Evolutionary conservation across 2,797 vertebrate species (phyloP), one percentile per base, ranked within the genome.

Genomic region (Chelon auratus): DNA sequence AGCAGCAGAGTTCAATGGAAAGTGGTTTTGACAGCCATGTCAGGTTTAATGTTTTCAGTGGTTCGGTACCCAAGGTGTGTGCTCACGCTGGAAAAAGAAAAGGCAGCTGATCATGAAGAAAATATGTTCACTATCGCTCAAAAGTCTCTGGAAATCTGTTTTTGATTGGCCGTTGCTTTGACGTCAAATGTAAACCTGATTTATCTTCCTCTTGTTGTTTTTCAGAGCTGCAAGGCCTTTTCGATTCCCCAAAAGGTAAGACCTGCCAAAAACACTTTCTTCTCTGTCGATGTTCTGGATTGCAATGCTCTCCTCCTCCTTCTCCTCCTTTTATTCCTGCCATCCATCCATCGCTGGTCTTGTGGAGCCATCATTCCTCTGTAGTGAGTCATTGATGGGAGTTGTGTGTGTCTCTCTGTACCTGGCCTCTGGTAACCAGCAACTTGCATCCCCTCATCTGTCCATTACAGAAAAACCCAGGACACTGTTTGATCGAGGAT

Each of bases 201-300:
- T 89, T 84, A 81, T 93, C 64, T 87, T 33, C 62, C 33, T 81
- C 81, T 78, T 84, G 87, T 78, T 92, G 89, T 87, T 80, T 93
- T 95, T 55, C 92, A 99, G 98, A 90, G 93, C 96, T 66, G 80
- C 92, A 53, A 96, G 96, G 93, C 95, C 96, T 12, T 96, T 99
- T 92, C 96, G 95, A 74, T 95, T 97, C 89, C 98, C 97, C 68
- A 97, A 95, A 97, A 99, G 98, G 98, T 99, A 96, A 94, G 92
- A 68, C 55, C 84, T 92, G 90, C 86, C 90, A 79, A 72, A 82
- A 87, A 52, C 0, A 0, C 17, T 61, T 63, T 76, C 48, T 37
- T 53, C 53, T 69, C 17, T 39, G 78, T 78, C 80, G 66, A 75
- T 75, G 68, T 50, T 76, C 56, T 86, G 78, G 78, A 77, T 61